Percentiles rank a stretch among this genome's conserved stretches.
Conservation (phyloP, 2,888 invertebrate genomes). For the Elaeidobius kamerunicus region DNA sequence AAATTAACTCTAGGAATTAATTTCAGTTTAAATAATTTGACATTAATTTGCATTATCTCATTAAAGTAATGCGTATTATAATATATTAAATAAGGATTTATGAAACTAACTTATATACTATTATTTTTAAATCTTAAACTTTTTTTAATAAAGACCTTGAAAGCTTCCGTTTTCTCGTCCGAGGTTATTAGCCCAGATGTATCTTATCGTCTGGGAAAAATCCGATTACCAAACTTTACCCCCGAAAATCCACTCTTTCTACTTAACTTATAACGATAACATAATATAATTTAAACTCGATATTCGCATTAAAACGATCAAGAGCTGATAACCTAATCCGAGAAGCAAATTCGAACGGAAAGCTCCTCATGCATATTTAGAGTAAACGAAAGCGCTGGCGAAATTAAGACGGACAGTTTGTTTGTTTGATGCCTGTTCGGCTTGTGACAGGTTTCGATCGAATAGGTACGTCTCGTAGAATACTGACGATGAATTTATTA, state of each 20-base stretch:
- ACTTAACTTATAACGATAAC: constrained; percentile 20
- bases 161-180: neutral
- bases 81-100: too few species aligned
- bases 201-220: constrained; percentile 1
- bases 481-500: constrained; percentile 17
- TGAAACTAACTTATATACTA: too few species aligned
- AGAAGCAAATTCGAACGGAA: constrained; percentile 20
- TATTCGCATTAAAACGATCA: constrained; percentile 24
- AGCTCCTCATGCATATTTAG: constrained; percentile 25
- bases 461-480: constrained; percentile 8
- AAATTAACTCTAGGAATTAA: too few species aligned
- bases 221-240: constrained; percentile 14
- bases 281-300: constrained; percentile 21
- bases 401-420: constrained; percentile 43
- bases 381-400: constrained; percentile 23
- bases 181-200: neutral
- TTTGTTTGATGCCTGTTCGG: constrained; percentile 45
- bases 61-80: too few species aligned
- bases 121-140: too few species aligned
- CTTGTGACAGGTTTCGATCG: constrained; percentile 54
- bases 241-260: constrained; percentile 8
- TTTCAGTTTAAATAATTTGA: too few species aligned
- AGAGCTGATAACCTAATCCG: constrained; percentile 20
- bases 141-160: neutral
- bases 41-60: too few species aligned